Percentiles rank a stretch among this genome's conserved stretches.
Evolutionary conservation across 2,888 invertebrate genomes (phyloP).

Genomic region (Andrena minutula): DNA sequence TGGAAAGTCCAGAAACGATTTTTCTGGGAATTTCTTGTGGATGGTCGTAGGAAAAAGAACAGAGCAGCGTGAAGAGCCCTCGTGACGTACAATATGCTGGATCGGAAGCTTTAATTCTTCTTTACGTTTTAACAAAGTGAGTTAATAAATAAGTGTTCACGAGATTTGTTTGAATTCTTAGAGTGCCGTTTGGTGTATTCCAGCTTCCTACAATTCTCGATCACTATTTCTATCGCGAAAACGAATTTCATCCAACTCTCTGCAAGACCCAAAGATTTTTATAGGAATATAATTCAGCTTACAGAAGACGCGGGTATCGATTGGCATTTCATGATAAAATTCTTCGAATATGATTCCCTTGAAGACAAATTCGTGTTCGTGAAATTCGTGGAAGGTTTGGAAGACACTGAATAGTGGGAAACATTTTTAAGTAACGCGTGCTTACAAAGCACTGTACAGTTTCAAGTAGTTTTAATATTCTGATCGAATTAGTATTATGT

Average conservation of each 20-base stretch:
- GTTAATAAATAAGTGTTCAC: neutral
- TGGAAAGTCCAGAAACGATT: neutral
- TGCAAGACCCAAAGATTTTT: neutral
- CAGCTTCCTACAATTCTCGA: neutral
- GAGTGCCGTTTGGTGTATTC: neutral
- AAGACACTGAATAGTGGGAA: neutral
- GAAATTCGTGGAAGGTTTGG: neutral
- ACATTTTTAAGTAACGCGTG: too few relatives aligned
- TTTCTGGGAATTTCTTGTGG: neutral
- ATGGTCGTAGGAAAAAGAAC: neutral
- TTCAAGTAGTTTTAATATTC: neutral
- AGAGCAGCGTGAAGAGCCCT: too few relatives aligned
- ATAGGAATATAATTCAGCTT: neutral
- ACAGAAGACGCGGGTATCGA: neutral
- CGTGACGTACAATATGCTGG: too few relatives aligned
- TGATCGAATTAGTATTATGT: neutral
- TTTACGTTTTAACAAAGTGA: too few relatives aligned
- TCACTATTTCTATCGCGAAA: neutral
- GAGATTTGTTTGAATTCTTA: neutral
- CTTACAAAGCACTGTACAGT: neutral
- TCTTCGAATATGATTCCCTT: neutral
- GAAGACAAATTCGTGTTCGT: neutral
- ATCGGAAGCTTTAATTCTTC: too few relatives aligned
- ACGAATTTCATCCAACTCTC: neutral
- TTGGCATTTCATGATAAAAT: neutral